Percentiles rank a stretch among this genome's conserved stretches.
Conservation (phyloP, 2,888 invertebrate species). For the Phymatocera aterrima region DNA sequence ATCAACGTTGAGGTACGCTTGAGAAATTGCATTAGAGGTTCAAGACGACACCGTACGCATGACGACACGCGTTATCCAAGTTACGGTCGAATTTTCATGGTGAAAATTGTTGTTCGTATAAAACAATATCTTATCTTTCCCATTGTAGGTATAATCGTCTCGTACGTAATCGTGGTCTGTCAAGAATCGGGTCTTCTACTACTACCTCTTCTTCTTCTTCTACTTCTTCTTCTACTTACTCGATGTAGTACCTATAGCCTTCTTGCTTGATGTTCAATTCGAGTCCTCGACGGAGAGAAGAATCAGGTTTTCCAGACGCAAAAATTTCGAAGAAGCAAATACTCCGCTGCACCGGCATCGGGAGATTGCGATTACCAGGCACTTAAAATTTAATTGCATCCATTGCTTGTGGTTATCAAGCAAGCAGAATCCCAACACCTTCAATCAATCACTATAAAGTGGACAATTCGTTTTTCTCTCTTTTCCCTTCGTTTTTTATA, state of each 20-base stretch:
- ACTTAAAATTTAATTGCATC: slow-evolving; percentile 35
- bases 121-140: slow-evolving; percentile 28
- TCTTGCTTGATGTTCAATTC: slow-evolving; percentile 1
- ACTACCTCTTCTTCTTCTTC: background rate
- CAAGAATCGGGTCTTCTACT: slow-evolving; percentile 1
- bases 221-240: background rate
- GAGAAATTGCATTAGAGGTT: background rate
- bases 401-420: background rate
- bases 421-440: background rate
- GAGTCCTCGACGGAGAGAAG: slow-evolving; percentile 12
- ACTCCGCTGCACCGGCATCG: background rate
- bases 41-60: slow-evolving; percentile 2
- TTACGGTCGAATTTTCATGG: slow-evolving; percentile 2
- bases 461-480: background rate
- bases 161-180: background rate
- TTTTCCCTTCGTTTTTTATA: background rate
- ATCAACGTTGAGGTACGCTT: slow-evolving; percentile 24
- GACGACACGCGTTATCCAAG: slow-evolving; percentile 1
- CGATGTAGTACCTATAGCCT: no score
- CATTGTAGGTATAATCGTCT: slow-evolving; percentile 6
- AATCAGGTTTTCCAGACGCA: slow-evolving; percentile 36
- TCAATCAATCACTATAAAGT: slow-evolving; percentile 10
- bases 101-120: slow-evolving; percentile 12
- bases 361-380: background rate
- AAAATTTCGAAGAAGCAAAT: slow-evolving; percentile 24